Evolutionary conservation across 2,888 invertebrate species (phyloP).

Genomic region (Drosophila macrospina): DNA sequence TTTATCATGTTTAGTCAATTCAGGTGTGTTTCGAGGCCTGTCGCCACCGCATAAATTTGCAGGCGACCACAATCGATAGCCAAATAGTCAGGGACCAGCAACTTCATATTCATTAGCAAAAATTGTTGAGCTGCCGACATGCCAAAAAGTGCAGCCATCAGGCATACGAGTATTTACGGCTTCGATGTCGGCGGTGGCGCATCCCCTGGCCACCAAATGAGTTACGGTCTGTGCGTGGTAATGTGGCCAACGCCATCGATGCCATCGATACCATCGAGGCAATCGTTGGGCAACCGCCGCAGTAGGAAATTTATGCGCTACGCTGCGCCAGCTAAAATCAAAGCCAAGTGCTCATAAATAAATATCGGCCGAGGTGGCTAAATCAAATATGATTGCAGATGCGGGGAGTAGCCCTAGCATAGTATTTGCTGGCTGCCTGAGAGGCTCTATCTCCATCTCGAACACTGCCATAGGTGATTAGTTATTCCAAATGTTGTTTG

Average conservation of each 20-base stretch:
- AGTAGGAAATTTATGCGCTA: slow-evolving; percentile 58
- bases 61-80: slow-evolving; percentile 32
- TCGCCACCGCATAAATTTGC: slow-evolving; percentile 64
- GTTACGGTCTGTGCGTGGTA: slow-evolving; percentile 54
- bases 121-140: slow-evolving; percentile 58
- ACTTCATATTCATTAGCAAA: slow-evolving; percentile 72
- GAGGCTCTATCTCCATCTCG: slow-evolving; percentile 6
- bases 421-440: slow-evolving; percentile 25
- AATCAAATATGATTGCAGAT: slow-evolving; percentile 68
- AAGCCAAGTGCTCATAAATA: slow-evolving; percentile 73
- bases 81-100: slow-evolving; percentile 11
- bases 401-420: not conserved
- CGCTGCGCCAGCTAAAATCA: slow-evolving; percentile 69
- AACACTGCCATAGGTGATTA: slow-evolving; percentile 60
- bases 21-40: slow-evolving; percentile 34
- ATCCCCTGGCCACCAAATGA: slow-evolving; percentile 47
- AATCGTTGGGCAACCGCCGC: slow-evolving; percentile 10
- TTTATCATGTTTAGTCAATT: slow-evolving; percentile 25
- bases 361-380: slow-evolving; percentile 64
- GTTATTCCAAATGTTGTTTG: slow-evolving; percentile 57
- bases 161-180: slow-evolving; percentile 63
- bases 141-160: slow-evolving; percentile 73
- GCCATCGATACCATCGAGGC: slow-evolving; percentile 18
- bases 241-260: slow-evolving; percentile 41
- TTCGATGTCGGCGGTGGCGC: slow-evolving; percentile 44